Evolutionary conservation across 2,113 vertebrate species (phyloP), one percentile per base, ranked within the genome.

Genomic region (Grantiella picta): DNA sequence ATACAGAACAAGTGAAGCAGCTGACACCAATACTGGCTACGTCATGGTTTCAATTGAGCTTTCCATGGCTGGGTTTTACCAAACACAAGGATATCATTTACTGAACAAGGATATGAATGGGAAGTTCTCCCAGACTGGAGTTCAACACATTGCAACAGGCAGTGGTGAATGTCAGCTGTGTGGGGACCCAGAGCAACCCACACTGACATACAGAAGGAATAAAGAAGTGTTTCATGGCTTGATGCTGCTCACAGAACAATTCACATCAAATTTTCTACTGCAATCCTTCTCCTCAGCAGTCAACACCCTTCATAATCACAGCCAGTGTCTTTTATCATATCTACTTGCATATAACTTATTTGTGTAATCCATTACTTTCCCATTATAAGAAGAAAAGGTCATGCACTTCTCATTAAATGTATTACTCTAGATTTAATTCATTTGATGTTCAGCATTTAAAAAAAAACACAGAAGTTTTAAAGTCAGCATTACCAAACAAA

Each of bases 331-430:
- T 94, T 89, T 64, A 91, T 75, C 33, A 65, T 36, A 81, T 36
- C 38, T 44, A 56, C 72, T 72, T 82, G 36, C 53, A 69, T 61
- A 25, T 50, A 83, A 92, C 47, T 84, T 94, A 90, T 56, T 80
- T 71, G 20, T 19, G 17, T 61, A 85, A 89, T 45, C 64, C 22
- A 84, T 88, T 90, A 73, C 27, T 85, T 94, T 81, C 73, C 60
- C 42, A 86, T 88, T 91, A 91, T n/a, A 73, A 77, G n/a, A 73
- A 94, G 76, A 94, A 95, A 95, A 95, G 90, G 87, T 95, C 75
- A 77, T 35, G 65, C 47, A 44, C 29, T 90, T 86, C 68, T 81
- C 60, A 90, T 93, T 91, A 88, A 65, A 77, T 44, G 27, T 38
- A 90, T 86, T 82, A 11, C 91, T 89, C 63, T 90, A 69, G 64